Conservation (phyloP, 2,888 invertebrate genomes). For the Pasiphila rectangulata region DNA sequence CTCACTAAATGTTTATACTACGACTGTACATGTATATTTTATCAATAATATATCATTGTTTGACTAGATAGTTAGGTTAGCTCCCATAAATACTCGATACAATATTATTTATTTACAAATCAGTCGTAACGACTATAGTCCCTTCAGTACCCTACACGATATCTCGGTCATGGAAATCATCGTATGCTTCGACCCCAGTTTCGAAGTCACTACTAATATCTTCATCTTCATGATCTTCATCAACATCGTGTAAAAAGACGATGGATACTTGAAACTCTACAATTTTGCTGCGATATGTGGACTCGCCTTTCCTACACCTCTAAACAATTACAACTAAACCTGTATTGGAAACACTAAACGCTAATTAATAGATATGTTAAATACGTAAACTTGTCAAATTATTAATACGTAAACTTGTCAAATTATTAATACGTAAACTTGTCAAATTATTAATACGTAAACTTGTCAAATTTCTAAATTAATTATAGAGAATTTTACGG, state of each 20-base stretch:
- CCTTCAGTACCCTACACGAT: conserved; percentile 14
- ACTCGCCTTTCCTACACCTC: conserved; percentile 5
- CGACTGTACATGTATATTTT: conserved; percentile 19
- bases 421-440: conserved; percentile 20
- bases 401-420: conserved; percentile 18
- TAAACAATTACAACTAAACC: conserved; percentile 29
- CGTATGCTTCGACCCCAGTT: background rate
- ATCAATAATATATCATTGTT: conserved; percentile 21
- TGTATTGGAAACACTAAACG: conserved; percentile 24
- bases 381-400: conserved; percentile 19
- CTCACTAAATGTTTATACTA: conserved; percentile 18
- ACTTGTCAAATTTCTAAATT: conserved; percentile 14
- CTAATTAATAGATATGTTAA: conserved; percentile 28
- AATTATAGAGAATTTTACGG: background rate
- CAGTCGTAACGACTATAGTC: conserved; percentile 14
- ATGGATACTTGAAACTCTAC: background rate
- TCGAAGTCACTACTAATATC: background rate
- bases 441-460: conserved; percentile 20
- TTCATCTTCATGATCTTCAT: background rate
- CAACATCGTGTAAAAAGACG: conserved; percentile 3
- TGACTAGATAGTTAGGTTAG: conserved; percentile 27
- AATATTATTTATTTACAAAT: conserved; percentile 33
- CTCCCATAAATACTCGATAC: conserved; percentile 21
- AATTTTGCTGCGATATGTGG: conserved; percentile 16
- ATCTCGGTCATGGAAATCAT: background rate